Base-by-base conservation (phyloP, 2,888 invertebrate genomes). In the Latrodectus elegans region DNA sequence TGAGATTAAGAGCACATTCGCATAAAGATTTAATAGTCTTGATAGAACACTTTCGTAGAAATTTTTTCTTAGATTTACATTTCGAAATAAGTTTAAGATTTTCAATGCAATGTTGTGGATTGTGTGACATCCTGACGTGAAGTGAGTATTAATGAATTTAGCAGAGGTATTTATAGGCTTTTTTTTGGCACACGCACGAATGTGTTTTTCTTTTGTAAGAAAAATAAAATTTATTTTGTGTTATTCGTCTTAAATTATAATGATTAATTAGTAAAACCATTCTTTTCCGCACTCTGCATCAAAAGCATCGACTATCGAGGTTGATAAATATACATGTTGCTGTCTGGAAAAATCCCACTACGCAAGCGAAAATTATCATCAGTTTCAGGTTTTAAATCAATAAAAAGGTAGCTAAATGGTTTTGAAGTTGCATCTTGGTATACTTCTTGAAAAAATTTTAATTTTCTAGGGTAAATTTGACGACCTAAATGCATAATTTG, bases 1-100 rank as follows among this genome's bases (percentile, higher is more conserved):
- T 49, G 10, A 77, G n/a, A 76, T 84, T 84, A 1, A 77, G 17
- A 14, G 49, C 84, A 77, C 84, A 84, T 65, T 84, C 84, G 64
- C 77, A 84, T n/a, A 77, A 53, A 3, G 10, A 76, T 49, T 84
- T 72, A 51, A 77, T 84, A 14, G 74, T 26, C 1, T 22, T 52
- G 17, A 74, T 74, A 8, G 73, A 52, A 10, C 55, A 78, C 0
- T 74, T 73, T 52, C 22, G 60, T 17, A 84, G 51, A 8, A 79
- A 9, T n/a, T 2, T 9, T 17, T 9, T 26, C 64, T 74, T 79
- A 11, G 51, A 26, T 68, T 70, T 55, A 68, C 67, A 49, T 38
- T 84, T 84, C 0, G 65, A 26, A 10, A 84, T 11, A 22, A 67
- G 49, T 64, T 78, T 78, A 15, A 79, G 68, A 17, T 73, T 22